Conservation (phyloP, 2,797 vertebrate genomes). For the Anguilla obscura region DNA sequence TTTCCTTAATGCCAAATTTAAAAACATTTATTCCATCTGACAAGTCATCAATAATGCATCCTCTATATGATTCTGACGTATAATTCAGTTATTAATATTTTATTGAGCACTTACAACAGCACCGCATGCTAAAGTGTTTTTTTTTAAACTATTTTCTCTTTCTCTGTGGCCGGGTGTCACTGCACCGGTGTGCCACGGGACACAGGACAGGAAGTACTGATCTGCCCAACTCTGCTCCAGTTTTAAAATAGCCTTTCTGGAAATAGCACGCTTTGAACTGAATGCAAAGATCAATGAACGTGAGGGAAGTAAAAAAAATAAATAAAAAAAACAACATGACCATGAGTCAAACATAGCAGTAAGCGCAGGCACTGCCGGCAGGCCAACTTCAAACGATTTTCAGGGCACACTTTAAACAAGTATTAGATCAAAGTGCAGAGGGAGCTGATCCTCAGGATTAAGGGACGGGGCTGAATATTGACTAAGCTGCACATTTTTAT, state of each 20-base stretch:
- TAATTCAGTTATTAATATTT: constrained; percentile 12
- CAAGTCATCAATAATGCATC: not conserved
- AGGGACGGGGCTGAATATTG: constrained; percentile 14
- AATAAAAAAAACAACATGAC: not conserved
- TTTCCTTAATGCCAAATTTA: not conserved
- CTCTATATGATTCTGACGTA: not conserved
- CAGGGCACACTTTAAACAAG: constrained; percentile 15
- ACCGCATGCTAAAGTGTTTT: not conserved
- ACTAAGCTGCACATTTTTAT: not conserved
- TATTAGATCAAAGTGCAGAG: constrained; percentile 32
- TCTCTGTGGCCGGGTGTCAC: not conserved
- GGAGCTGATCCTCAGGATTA: constrained; percentile 23
- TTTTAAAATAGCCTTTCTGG: not conserved
- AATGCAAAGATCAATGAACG: not conserved
- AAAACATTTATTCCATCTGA: not conserved
- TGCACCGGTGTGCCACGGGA: not conserved
- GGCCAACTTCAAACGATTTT: constrained; percentile 29
- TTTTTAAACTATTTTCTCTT: not conserved
- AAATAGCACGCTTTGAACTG: constrained; percentile 14
- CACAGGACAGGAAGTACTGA: not conserved
- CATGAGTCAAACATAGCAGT: not conserved
- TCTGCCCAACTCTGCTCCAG: not conserved
- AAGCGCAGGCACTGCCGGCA: not conserved
- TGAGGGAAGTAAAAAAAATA: constrained; percentile 1
- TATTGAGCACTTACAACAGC: not conserved